Percentiles rank a stretch among this genome's conserved stretches.
Conservation (phyloP, 1,140 invertebrate species). For the Cotesia vestalis region DNA sequence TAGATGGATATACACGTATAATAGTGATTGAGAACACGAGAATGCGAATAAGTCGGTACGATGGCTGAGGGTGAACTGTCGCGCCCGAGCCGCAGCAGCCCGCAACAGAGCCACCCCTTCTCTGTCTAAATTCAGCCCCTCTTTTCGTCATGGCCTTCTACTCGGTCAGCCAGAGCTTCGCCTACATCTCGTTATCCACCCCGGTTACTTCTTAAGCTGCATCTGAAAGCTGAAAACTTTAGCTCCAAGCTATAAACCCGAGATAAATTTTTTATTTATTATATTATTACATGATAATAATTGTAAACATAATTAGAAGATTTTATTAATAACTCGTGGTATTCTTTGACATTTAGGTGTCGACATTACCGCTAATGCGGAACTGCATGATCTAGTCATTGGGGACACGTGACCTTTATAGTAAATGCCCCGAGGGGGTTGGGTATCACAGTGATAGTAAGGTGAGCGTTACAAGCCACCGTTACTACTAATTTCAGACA, state of each 20-base stretch:
- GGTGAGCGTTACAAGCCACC: not conserved
- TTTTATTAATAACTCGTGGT: no score
- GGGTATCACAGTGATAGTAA: not conserved
- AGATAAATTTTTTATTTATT: not conserved
- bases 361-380: no score
- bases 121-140: constrained; percentile 31
- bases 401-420: constrained; percentile 5
- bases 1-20: not conserved
- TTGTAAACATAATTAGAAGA: no score
- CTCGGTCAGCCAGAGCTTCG: constrained; percentile 46
- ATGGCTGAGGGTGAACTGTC: constrained; percentile 64
- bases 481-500: no score
- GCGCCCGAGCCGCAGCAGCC: constrained; percentile 66
- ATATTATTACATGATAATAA: no score
- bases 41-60: constrained; percentile 54
- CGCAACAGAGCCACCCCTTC: constrained; percentile 59
- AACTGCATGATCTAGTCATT: not conserved
- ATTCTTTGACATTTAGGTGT: no score
- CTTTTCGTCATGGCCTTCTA: constrained; percentile 19
- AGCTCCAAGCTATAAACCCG: not conserved
- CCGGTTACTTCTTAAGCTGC: constrained; percentile 39
- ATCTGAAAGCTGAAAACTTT: constrained; percentile 19
- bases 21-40: constrained; percentile 3
- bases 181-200: constrained; percentile 54
- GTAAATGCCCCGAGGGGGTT: not conserved